Base-by-base conservation (phyloP, 1,140 invertebrate species). In the Sarcophaga bullata region DNA sequence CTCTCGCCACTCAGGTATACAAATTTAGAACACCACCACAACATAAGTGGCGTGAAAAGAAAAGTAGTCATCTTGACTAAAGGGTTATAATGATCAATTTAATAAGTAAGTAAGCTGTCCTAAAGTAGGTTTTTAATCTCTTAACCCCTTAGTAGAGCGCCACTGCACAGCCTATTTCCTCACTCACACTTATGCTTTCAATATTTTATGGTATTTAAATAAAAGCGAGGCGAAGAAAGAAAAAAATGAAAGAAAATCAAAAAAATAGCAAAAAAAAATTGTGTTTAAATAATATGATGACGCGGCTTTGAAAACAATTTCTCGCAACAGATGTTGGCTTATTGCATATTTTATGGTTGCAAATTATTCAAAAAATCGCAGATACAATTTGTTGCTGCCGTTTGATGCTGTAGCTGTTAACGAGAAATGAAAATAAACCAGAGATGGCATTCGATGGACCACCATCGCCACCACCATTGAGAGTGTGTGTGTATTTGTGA, bases 261-360 rank as follows among this genome's bases (percentile, higher is more conserved):
- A 50, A 62, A 80, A 37, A 17, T 54, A n/a, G 6, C 82, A 58
- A 37, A 46, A 48, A 50, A 62, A 80, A 37, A 17, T 54, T 25
- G 50, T 81, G 76, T 87, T 89, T 89, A 89, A 89, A 89, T 89
- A 89, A 88, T 89, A 87, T 88, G 87, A 88, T 88, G 88, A 87
- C 88, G 88, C 86, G 88, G 88, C 88, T 89, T 89, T 88, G 87
- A 89, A 89, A 89, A 89, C 88, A 89, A 89, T 89, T 89, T 89
- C 75, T 78, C 84, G 85, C 87, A 89, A 89, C 88, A 89, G 87
- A 86, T 89, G 88, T 89, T 89, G 88, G 87, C 88, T 89, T 89
- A 89, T 89, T 89, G 88, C 87, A 89, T 89, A 89, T 89, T 89
- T 89, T 89, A 89, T 89, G 88, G 86, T 85, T 87, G 88, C 88